Evolutionary conservation across 1,140 invertebrate species (phyloP).

Genomic region (Medauroidea extradentata): DNA sequence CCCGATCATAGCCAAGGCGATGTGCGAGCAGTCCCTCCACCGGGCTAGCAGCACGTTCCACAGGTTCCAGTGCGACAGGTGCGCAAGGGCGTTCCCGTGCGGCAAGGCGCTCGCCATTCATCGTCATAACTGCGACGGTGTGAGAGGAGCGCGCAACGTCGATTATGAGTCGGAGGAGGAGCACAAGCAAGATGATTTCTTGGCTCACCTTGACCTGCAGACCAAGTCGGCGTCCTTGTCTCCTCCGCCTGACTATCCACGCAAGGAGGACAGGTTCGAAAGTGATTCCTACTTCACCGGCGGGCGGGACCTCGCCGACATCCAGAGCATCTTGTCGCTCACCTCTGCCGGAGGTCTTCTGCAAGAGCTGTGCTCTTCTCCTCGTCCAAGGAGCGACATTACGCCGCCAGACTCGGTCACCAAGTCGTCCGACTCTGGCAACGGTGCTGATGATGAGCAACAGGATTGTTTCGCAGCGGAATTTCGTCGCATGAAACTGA

Average conservation of each 20-base stretch:
- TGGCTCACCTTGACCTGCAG: conserved; percentile 71
- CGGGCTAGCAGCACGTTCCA: conserved; percentile 54
- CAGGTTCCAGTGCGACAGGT: conserved; percentile 66
- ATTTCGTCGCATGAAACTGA: conserved; percentile 78
- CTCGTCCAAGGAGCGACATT: conserved; percentile 22
- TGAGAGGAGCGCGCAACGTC: not conserved
- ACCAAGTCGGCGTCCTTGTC: conserved; percentile 49
- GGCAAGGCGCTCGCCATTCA: conserved; percentile 64
- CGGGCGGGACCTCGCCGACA: conserved; percentile 71
- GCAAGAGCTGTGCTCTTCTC: conserved; percentile 38
- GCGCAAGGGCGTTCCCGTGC: conserved; percentile 69
- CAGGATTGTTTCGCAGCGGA: conserved; percentile 76
- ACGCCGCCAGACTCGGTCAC: conserved; percentile 18
- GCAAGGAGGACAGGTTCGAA: conserved; percentile 18
- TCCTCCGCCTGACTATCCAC: conserved; percentile 8
- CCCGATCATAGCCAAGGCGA: conserved; percentile 64
- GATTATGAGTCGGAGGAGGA: conserved; percentile 11
- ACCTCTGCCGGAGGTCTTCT: conserved; percentile 60
- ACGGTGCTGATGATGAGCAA: conserved; percentile 63
- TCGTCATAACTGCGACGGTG: conserved; percentile 49
- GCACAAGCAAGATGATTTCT: conserved; percentile 54
- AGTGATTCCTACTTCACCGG: conserved; percentile 22
- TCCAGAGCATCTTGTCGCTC: conserved; percentile 73
- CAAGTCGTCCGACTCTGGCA: conserved; percentile 6
- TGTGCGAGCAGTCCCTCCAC: conserved; percentile 65